Conservation (phyloP, 2,888 invertebrate species). For the Philereme transversata region DNA sequence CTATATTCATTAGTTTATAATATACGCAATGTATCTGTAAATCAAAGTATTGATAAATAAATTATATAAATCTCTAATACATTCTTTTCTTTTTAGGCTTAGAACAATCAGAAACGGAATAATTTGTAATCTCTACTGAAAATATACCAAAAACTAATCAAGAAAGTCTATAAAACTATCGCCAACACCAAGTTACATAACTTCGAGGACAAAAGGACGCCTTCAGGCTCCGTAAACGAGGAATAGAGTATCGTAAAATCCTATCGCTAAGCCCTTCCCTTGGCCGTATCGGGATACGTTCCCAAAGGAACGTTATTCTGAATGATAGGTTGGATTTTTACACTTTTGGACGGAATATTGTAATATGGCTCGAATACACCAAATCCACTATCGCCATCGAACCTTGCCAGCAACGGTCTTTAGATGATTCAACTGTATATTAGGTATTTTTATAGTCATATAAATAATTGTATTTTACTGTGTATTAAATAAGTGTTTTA, state of each 20-base stretch:
- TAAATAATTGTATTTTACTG: too few relatives aligned
- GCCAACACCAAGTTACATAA: constrained; percentile 9
- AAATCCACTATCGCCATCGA: neutral
- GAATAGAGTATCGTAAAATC: constrained; percentile 15
- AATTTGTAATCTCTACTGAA: too few relatives aligned
- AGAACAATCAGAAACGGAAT: too few relatives aligned
- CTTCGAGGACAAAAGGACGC: constrained; percentile 13
- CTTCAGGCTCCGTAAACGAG: constrained; percentile 5
- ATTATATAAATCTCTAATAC: too few relatives aligned
- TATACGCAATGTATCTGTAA: too few relatives aligned
- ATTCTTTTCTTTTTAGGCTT: too few relatives aligned
- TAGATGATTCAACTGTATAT: too few relatives aligned
- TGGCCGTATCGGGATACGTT: neutral
- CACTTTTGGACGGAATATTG: too few relatives aligned
- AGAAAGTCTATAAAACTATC: constrained; percentile 14
- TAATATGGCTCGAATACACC: neutral
- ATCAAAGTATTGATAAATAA: too few relatives aligned
- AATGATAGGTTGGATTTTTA: neutral
- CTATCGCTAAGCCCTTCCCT: constrained; percentile 9
- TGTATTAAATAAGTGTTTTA: too few relatives aligned
- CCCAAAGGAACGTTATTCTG: constrained; percentile 4
- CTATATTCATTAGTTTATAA: too few relatives aligned
- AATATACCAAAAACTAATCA: constrained; percentile 6
- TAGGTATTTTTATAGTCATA: neutral
- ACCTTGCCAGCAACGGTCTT: too few relatives aligned